Evolutionary conservation across 2,797 vertebrate species (phyloP), one percentile per base, ranked within the genome.

Genomic region (Enteromius treurensis): DNA sequence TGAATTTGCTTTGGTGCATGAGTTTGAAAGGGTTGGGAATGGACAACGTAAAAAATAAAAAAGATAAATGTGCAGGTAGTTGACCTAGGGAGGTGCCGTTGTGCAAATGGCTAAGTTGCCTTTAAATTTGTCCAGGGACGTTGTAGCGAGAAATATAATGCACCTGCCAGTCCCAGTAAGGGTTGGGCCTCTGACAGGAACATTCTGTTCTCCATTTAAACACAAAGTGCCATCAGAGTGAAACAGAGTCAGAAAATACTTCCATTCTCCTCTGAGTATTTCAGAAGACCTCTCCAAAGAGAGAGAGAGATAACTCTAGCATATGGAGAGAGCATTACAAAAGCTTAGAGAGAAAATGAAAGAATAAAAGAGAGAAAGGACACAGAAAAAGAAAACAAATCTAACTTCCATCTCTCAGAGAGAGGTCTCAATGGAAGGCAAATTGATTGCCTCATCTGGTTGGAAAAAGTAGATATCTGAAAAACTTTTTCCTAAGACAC

Each of bases 61-160:
- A 49, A 77, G 17, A 82, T 67, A 70, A 86, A 86, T 71, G 80
- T 32, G 45, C 62, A 80, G 65, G 80, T 23, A 78, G 49, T 86
- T 84, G 80, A 76, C 83, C 83, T 47, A 10, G 58, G 29, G 78
- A 85, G 73, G 34, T 23, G 13, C 58, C 13, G 3, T 37, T 79
- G 65, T 74, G 68, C 69, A 74, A 85, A 84, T 81, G 82, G 64
- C 81, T 77, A 75, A 87, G 84, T 78, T 87, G 90, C 90, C 90
- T 93, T 93, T 93, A 91, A 91, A 94, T 95, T 94, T 93, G 91
- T 93, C 92, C 90, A 89, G 94, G 92, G 94, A 95, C 93, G 89
- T 90, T 93, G 91, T 89, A 83, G 91, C 88, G 86, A 88, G 86
- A 91, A 90, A 90, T 93, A 93, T 95, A 94, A 95, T 94, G 91